These are phyloP conservation scores for Rhyacophila evoluta DNA, from an alignment of 2,888 invertebrate species.

Conservation along the genomic window DNA sequence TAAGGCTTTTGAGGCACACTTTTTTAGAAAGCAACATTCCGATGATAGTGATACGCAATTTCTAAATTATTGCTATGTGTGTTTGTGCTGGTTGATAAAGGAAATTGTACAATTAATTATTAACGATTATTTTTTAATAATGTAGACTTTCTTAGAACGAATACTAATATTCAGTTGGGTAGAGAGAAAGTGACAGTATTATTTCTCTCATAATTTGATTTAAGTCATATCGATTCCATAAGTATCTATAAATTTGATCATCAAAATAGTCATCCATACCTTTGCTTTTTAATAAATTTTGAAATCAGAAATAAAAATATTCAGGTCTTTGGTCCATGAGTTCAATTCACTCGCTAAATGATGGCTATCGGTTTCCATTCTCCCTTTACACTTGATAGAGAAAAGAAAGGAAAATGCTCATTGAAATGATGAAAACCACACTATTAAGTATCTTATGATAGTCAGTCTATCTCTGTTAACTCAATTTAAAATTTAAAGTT, in stretches of 20 bases:
- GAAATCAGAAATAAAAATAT: too few species aligned
- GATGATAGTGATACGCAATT: slow-evolving; percentile 22
- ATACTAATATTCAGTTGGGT: neutral
- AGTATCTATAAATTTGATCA: neutral
- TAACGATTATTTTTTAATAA: neutral
- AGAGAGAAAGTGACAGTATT: neutral
- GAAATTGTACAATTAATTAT: neutral
- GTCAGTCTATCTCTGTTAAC: too few species aligned
- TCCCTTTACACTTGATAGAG: too few species aligned
- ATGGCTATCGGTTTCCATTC: too few species aligned
- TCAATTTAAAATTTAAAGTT: too few species aligned
- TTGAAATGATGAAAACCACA: too few species aligned
- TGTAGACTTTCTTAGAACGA: neutral
- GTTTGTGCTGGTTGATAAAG: neutral
- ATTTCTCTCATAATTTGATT: neutral
- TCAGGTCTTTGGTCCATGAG: too few species aligned
- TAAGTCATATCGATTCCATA: neutral
- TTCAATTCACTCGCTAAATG: too few species aligned
- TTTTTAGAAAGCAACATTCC: slow-evolving; percentile 1
- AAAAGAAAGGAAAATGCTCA: too few species aligned
- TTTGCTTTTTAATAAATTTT: too few species aligned
- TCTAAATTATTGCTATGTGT: slow-evolving; percentile 19
- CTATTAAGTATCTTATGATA: too few species aligned
- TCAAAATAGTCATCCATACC: too few species aligned
- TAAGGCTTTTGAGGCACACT: slow-evolving; percentile 2